Evolutionary conservation across 2,888 invertebrate species (phyloP).

Genomic region (Lacanobia wlatinum): DNA sequence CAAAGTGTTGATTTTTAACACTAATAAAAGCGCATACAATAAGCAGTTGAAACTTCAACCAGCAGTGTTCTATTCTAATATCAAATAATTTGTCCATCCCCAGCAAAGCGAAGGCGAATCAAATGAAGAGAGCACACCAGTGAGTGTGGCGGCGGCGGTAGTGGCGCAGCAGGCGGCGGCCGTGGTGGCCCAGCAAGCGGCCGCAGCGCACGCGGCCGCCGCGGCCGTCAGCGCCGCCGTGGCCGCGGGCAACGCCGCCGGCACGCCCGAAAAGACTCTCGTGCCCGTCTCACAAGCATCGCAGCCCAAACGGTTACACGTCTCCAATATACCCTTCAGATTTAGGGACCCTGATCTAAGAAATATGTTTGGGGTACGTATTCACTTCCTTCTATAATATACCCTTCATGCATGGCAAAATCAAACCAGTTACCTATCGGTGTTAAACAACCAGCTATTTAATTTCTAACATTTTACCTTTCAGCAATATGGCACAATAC

Average conservation of each 20-base stretch:
- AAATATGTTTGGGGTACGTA: conserved; percentile 99
- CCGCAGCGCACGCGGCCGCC: conserved; percentile 88
- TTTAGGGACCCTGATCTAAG: conserved; percentile 99
- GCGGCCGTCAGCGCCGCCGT: conserved; percentile 83
- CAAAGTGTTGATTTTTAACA: not conserved
- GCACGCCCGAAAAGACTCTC: conserved; percentile 88
- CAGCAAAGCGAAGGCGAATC: conserved; percentile 88
- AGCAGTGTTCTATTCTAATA: not conserved
- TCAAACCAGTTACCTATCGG: conserved; percentile 55
- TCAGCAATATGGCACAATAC: conserved; percentile 99
- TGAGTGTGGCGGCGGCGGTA: conserved; percentile 86
- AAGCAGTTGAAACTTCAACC: not conserved
- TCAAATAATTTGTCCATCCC: conserved; percentile 40
- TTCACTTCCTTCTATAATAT: conserved; percentile 33
- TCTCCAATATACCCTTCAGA: conserved; percentile 99
- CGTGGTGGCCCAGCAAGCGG: conserved; percentile 86
- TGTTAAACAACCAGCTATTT: conserved; percentile 63
- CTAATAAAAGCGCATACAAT: not conserved
- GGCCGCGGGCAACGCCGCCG: conserved; percentile 77
- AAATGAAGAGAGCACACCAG: conserved; percentile 89
- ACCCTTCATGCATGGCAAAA: conserved; percentile 71
- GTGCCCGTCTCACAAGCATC: conserved; percentile 88
- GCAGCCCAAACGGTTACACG: conserved; percentile 98
- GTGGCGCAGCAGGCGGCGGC: conserved; percentile 84
- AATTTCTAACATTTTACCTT: conserved; percentile 88